A percentile compares a stretch with the other conserved stretches of the same genome.
These are phyloP conservation scores for Rhinolophus ferrumequinum DNA, from an alignment of 2,113 vertebrate species.

Conservation along the genomic window DNA sequence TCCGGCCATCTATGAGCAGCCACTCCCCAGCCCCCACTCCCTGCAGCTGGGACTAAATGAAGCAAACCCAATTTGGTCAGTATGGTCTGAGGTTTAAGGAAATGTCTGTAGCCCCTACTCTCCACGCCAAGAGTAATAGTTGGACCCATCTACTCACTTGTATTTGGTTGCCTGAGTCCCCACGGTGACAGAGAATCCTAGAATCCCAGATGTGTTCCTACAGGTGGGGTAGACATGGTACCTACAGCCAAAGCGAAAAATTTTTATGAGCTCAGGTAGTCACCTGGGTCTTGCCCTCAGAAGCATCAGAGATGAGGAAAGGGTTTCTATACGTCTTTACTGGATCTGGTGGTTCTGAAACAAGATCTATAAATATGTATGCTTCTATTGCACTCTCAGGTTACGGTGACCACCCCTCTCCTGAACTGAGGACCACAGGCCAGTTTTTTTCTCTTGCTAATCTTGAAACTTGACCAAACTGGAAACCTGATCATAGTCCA, in stretches of 20 bases:
- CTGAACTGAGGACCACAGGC: neutral
- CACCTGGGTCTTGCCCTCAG: neutral
- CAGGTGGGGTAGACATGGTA: conserved; percentile 97
- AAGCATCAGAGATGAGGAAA: neutral
- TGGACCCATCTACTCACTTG: conserved; percentile 86
- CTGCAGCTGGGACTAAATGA: neutral
- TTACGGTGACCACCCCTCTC: neutral
- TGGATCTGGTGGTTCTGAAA: neutral
- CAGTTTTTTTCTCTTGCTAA: conserved; percentile 4
- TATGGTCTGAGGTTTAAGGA: neutral
- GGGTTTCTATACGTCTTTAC: neutral
- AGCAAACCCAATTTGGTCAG: neutral
- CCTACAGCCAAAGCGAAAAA: conserved; percentile 82
- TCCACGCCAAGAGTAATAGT: neutral
- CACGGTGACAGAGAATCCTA: conserved; percentile 97
- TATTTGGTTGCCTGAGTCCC: conserved; percentile 97
- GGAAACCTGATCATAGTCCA: neutral
- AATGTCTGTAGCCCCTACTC: neutral
- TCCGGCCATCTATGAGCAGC: neutral
- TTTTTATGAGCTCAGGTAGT: neutral
- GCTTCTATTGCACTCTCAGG: neutral
- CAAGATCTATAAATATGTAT: neutral
- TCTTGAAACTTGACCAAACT: neutral
- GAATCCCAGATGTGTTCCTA: conserved; percentile 96
- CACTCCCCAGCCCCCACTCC: too few relatives aligned